These are phyloP conservation scores for Hydrozoanthus gracilis DNA, from an alignment of 92 coral and sea anemone genomes.

Conservation along the genomic window DNA sequence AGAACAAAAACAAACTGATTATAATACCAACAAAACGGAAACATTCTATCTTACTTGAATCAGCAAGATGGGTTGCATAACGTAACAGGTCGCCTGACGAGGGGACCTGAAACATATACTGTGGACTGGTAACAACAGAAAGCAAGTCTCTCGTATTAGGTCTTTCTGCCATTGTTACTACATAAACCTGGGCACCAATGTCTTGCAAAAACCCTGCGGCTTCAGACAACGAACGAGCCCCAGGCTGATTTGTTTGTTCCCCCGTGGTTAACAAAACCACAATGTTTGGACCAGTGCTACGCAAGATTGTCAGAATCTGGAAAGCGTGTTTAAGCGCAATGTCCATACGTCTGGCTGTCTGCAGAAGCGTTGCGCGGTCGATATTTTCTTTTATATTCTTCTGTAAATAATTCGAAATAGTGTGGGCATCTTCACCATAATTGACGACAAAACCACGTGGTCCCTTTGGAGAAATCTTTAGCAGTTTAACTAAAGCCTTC, in stretches of 20 bases:
- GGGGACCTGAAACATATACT: slow-evolving; percentile 13
- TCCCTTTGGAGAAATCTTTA: slow-evolving; percentile 30
- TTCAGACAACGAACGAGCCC: not conserved
- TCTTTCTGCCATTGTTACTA: slow-evolving; percentile 29
- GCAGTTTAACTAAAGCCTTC: slow-evolving; percentile 13
- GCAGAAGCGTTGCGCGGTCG: slow-evolving; percentile 21
- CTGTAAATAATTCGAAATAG: slow-evolving; percentile 31
- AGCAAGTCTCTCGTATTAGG: not conserved
- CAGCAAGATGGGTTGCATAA: slow-evolving; percentile 25
- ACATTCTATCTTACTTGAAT: slow-evolving; percentile 14
- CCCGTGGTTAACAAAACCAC: slow-evolving; percentile 37
- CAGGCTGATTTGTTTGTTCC: slow-evolving; percentile 13
- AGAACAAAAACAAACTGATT: not conserved
- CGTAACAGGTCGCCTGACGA: slow-evolving; percentile 18
- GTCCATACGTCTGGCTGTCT: slow-evolving; percentile 35
- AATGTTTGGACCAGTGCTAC: slow-evolving; percentile 14
- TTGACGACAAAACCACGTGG: slow-evolving; percentile 28
- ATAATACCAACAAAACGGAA: not conserved
- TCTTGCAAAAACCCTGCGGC: slow-evolving; percentile 11
- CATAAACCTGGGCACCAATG: slow-evolving; percentile 12
- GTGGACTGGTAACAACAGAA: slow-evolving; percentile 5
- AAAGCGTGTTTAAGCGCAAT: slow-evolving; percentile 31
- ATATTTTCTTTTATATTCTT: slow-evolving; percentile 19
- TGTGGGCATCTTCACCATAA: slow-evolving; percentile 36
- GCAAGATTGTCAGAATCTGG: slow-evolving; percentile 7